Base-by-base conservation (phyloP, 1,140 invertebrate species). In the Hydropsyche tenuis region DNA sequence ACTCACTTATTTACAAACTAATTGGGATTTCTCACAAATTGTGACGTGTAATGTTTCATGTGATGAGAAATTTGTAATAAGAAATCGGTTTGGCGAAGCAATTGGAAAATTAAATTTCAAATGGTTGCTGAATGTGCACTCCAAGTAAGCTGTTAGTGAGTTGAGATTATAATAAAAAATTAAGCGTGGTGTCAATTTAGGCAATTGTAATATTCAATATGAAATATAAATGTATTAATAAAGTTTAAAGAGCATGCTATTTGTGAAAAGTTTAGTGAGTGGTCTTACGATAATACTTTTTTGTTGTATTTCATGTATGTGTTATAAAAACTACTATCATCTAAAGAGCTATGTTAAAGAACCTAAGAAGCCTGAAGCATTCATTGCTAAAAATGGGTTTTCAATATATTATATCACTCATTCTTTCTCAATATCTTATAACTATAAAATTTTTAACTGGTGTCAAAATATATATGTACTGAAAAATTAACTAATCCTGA, bases 311-410 rank as follows among this genome's bases (percentile, higher is more conserved):
- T 37, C 3, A 37, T 37, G 30, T 60, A 60, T 60, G 12, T 60
- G 23, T 60, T 25, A 25, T 60, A 60, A n/a, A 60, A 60, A 60
- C 56, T 60, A 60, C 56, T 20, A 25, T 60, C 7, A 60, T 60
- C 56, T 60, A 60, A 23, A 18, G 25, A 60, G 5, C 56, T 60
- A 60, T 25, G n/a, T 25, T 60, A 25, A 60, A 60, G 22, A 25
- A 60, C 20, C 56, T 25, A 25, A 60, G 23, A 60, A 60, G 56
- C 56, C 22, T 60, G 5, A 60, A 60, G 56, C 56, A 60, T 60
- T 60, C 56, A 25, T 25, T 27, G 23, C 56, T 60, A 60, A 60
- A 37, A 18, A 60, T 60, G 12, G 5, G 14, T 25, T 23, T 25
- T 60, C 22, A 25, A 25, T 56, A 12, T 12, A 60, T 4, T 20